Conservation (phyloP, 2,113 vertebrate species). For the Epinephelus fuscoguttatus region DNA sequence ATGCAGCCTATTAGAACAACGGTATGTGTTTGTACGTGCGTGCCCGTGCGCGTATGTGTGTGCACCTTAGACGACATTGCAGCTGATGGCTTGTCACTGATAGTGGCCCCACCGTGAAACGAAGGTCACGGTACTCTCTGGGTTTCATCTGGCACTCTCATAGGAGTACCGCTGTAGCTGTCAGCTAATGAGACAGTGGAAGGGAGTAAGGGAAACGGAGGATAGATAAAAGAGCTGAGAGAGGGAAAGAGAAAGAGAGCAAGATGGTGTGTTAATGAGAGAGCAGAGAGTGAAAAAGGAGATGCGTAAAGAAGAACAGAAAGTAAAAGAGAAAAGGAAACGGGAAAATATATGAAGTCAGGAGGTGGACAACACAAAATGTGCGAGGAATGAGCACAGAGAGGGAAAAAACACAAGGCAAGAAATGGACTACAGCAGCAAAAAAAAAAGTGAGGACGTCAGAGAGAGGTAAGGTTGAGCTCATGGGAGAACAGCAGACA, state of each 20-base stretch:
- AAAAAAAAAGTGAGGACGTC: background rate
- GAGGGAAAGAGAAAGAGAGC: conserved; percentile 33
- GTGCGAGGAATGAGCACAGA: background rate
- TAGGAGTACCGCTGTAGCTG: conserved; percentile 72
- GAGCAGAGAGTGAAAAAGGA: conserved; percentile 7
- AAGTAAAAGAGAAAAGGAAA: conserved; percentile 2
- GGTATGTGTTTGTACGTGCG: conserved; percentile 37
- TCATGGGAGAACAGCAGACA: conserved; percentile 34
- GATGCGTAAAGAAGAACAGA: background rate
- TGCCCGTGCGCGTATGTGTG: conserved; percentile 9
- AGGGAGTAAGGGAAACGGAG: conserved; percentile 40
- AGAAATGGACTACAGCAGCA: conserved; percentile 12
- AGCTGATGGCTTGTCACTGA: conserved; percentile 83
- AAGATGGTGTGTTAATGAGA: conserved; percentile 59
- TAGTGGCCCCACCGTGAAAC: conserved; percentile 71
- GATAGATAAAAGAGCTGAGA: conserved; percentile 53
- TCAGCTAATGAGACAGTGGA: conserved; percentile 79
- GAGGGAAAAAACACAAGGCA: background rate
- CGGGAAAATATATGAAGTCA: conserved; percentile 13
- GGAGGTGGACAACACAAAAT: conserved; percentile 20
- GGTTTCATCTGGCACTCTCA: conserved; percentile 80
- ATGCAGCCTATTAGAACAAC: conserved; percentile 32
- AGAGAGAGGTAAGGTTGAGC: conserved; percentile 29
- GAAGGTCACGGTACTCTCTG: conserved; percentile 79
- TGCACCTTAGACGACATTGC: conserved; percentile 54